phyloP scores from a whole-genome alignment of 2,797 vertebrate genomes.

The Phaenicophaeus curvirostris region DNA sequence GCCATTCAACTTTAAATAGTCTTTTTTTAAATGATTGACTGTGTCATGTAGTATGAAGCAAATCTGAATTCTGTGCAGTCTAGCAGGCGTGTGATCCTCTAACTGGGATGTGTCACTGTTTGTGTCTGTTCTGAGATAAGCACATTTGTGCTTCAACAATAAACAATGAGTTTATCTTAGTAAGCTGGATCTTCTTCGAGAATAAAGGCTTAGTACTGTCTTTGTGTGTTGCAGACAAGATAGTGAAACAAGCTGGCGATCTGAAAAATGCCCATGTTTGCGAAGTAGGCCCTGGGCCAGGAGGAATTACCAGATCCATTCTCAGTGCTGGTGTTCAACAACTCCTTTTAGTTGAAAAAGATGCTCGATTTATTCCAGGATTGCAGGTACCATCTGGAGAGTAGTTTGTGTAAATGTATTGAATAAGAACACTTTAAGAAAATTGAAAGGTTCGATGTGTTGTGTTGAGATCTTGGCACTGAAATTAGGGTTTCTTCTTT shows the following conservation, averaged over 20 bases:
- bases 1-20: background rate
- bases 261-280: conserved; percentile 87
- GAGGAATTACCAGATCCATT: conserved; percentile 94
- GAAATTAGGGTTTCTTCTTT: background rate
- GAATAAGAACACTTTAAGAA: background rate
- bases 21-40: background rate
- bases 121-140: conserved; percentile 22
- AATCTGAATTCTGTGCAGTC: background rate
- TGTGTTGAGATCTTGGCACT: background rate
- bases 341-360: conserved; percentile 93
- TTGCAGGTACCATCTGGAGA: conserved; percentile 83
- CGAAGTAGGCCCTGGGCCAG: conserved; percentile 96
- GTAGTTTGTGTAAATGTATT: background rate
- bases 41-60: background rate
- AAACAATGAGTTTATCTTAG: conserved; percentile 32
- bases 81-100: background rate
- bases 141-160: background rate
- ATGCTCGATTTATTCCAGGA: conserved; percentile 91
- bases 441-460: background rate
- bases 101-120: conserved; percentile 9
- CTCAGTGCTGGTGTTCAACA: conserved; percentile 85
- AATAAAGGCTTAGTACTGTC: conserved; percentile 13
- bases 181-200: background rate
- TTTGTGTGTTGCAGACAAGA: conserved; percentile 87
- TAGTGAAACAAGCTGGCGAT: conserved; percentile 88